Conservation (phyloP, 2,113 vertebrate genomes). For the Synodontis membranacea region DNA sequence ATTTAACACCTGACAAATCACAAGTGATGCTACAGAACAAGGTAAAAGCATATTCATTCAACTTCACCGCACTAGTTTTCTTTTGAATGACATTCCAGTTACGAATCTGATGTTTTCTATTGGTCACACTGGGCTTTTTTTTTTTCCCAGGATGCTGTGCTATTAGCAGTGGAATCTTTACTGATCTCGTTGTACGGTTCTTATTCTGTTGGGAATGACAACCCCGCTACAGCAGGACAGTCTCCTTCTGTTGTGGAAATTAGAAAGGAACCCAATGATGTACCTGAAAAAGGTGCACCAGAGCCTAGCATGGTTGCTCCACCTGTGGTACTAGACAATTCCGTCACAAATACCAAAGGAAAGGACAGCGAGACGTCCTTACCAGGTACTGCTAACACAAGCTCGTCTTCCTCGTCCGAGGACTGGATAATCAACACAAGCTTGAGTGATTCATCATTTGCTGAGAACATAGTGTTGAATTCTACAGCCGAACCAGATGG, state of each 20-base stretch:
- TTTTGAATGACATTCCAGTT: background rate
- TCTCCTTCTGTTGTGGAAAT: slow-evolving; percentile 34
- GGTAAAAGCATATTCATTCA: slow-evolving; percentile 65
- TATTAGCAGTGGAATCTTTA: slow-evolving; percentile 84
- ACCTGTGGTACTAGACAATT: slow-evolving; percentile 17
- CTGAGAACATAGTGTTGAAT: slow-evolving; percentile 48
- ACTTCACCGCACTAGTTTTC: background rate
- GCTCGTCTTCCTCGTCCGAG: slow-evolving; percentile 71
- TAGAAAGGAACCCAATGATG: background rate
- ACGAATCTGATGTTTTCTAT: background rate
- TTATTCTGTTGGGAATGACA: slow-evolving; percentile 64
- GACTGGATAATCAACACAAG: slow-evolving; percentile 67
- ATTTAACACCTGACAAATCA: slow-evolving; percentile 93
- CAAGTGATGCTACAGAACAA: slow-evolving; percentile 92
- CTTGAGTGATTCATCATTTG: slow-evolving; percentile 54
- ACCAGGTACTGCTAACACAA: slow-evolving; percentile 61
- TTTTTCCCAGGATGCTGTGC: slow-evolving; percentile 79
- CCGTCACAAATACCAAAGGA: background rate
- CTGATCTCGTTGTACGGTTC: slow-evolving; percentile 85
- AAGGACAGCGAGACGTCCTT: slow-evolving; percentile 34
- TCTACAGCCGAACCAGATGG: slow-evolving; percentile 10
- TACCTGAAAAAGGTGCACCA: too few species aligned
- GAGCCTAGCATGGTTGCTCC: background rate
- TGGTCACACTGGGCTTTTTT: slow-evolving; percentile 41
- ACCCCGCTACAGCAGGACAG: slow-evolving; percentile 63